Evolutionary conservation across 2,888 invertebrate species (phyloP), one percentile per base, ranked within the genome.

Genomic region (Campoplex capitator): DNA sequence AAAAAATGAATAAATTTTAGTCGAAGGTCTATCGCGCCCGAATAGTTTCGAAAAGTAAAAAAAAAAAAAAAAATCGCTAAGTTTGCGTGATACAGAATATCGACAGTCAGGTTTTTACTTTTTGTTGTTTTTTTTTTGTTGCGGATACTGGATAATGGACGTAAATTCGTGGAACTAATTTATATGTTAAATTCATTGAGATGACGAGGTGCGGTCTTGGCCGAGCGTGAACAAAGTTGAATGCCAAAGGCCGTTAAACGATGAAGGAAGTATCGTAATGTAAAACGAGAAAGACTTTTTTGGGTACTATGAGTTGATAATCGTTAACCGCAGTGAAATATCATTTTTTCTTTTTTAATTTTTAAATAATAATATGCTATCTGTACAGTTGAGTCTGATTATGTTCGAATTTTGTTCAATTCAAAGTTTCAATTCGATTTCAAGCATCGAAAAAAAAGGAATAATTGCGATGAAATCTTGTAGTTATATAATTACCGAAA

Each of bases 251-350:
- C 51, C 32, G 56, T 70, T 51, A 73, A 38, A 79, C 38, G 58
- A 70, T 73, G 38, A 83, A 81, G 65, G 56, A 84, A 62, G 42
- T 54, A 75, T 65, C 13, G 38, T 32, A 54, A 68, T 23, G 38
- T 11, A 54, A 68, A 68, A 68, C 45, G 28, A 54, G 67, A 58
- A 58, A 82, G 35, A 70, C 28, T n/a, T 38, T 82, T 82, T 65
- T 71, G 62, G 75, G 62, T 68, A 83, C 81, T 73, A 54, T 35
- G 74, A 70, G 45, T 77, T 76, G 73, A 56, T 58, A 84, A 75
- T 79, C 45, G 42, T 71, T 38, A 68, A 65, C 28, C 51, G 42
- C 28, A 35, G 62, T n/a, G 58, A 70, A 13, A 58, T 13, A 51
- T 51, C 16, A 0, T 51, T 18, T 23, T 67, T 56, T 51, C 45